Percentiles rank a stretch among this genome's conserved stretches.
These are phyloP conservation scores for Fragariocoptes setiger DNA, from an alignment of 1,140 invertebrate species.

Conservation along the genomic window DNA sequence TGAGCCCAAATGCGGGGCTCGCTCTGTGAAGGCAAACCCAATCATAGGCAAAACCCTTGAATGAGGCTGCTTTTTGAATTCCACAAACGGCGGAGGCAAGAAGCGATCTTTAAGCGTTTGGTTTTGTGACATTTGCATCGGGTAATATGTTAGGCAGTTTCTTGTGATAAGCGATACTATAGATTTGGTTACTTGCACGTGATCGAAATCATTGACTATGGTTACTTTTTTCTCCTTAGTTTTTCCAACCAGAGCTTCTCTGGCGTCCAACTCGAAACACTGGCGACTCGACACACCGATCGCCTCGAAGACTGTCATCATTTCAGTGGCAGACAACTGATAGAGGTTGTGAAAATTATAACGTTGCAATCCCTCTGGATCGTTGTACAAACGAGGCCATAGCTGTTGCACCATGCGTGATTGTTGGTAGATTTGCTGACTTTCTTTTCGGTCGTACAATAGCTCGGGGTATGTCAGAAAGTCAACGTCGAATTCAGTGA, in stretches of 20 bases:
- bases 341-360: slow-evolving; percentile 3
- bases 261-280: not conserved
- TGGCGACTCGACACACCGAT: slow-evolving; percentile 3
- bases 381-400: slow-evolving; percentile 1
- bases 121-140: slow-evolving; percentile 4
- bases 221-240: not conserved
- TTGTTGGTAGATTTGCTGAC: slow-evolving; percentile 4
- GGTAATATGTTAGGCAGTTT: slow-evolving; percentile 3
- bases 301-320: slow-evolving; percentile 8
- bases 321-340: slow-evolving; percentile 6
- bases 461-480: slow-evolving; percentile 9
- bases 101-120: not conserved
- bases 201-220: not conserved
- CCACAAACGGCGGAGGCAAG: not conserved
- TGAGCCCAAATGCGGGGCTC: not conserved
- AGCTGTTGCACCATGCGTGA: slow-evolving; percentile 3
- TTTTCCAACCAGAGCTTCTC: not conserved
- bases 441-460: slow-evolving; percentile 6
- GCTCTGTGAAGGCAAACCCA: slow-evolving; percentile 6
- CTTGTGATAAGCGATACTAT: slow-evolving; percentile 5
- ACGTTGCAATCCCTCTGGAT: not conserved
- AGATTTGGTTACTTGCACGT: not conserved
- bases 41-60: slow-evolving; percentile 2
- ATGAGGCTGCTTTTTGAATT: not conserved
- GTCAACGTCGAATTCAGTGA: slow-evolving; percentile 6